Evolutionary conservation across 2,797 vertebrate species (phyloP).

Genomic region (Anolis apletophallus): DNA sequence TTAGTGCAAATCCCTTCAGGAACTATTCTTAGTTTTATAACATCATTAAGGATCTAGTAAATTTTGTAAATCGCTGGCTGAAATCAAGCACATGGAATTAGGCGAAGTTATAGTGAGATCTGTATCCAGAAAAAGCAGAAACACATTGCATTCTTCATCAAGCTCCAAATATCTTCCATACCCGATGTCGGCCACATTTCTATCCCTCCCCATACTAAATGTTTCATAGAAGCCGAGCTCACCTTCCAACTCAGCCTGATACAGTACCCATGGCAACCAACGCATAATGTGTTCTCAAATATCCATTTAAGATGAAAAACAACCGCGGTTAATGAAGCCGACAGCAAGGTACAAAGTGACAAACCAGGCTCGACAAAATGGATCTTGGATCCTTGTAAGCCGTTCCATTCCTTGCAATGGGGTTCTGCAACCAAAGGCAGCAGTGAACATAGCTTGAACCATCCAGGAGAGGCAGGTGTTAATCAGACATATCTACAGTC

Average conservation of each 20-base stretch:
- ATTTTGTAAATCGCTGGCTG: not conserved
- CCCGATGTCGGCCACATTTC: too few species aligned
- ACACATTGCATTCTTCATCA: not conserved
- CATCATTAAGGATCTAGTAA: constrained; percentile 15
- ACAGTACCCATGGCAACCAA: constrained; percentile 25
- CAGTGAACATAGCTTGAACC: not conserved
- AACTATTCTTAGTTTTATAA: constrained; percentile 18
- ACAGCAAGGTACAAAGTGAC: not conserved
- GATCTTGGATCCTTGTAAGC: not conserved
- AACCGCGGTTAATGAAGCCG: constrained; percentile 22
- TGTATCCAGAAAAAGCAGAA: not conserved
- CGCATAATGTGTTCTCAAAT: not conserved
- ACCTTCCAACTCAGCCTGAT: constrained; percentile 3
- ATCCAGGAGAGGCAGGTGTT: not conserved
- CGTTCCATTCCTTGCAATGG: not conserved
- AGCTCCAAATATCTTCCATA: not conserved
- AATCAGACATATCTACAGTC: not conserved
- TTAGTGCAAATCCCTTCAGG: not conserved
- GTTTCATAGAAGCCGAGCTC: not conserved
- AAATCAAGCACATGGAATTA: not conserved
- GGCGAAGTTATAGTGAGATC: constrained; percentile 6
- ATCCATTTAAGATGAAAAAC: constrained; percentile 7
- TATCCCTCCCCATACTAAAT: fast-evolving
- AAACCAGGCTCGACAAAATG: not conserved
- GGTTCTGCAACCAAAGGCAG: not conserved